Conservation (phyloP, 2,797 vertebrate species). For the Coluber constrictor region DNA sequence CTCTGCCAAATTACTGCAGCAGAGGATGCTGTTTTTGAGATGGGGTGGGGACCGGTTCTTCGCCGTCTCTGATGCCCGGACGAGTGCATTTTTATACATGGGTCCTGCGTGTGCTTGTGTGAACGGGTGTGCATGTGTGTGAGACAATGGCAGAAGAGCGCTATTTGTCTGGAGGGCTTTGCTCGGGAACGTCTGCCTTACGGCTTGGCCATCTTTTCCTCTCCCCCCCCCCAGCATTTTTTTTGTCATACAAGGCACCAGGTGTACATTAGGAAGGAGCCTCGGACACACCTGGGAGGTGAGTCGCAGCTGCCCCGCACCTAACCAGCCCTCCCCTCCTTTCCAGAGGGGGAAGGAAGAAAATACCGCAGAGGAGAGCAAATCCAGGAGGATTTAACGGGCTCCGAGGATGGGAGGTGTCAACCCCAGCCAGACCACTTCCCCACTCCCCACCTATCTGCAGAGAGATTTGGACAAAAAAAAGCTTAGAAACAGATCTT, state of each 20-base stretch:
- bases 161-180: background rate
- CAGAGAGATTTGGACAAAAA: background rate
- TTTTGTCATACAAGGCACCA: conserved; percentile 23
- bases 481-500: background rate
- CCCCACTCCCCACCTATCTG: background rate
- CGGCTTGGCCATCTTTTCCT: background rate
- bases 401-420: background rate
- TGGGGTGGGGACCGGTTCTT: background rate
- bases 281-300: conserved; percentile 44
- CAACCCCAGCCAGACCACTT: background rate
- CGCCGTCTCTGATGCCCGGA: background rate
- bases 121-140: background rate
- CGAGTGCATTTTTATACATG: background rate
- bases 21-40: background rate
- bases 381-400: background rate
- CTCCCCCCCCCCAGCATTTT: background rate
- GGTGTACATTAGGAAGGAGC: conserved; percentile 39
- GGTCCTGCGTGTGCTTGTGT: background rate
- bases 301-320: conserved; percentile 32
- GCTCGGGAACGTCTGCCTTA: background rate
- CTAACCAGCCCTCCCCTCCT: background rate
- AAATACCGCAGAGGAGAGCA: conserved; percentile 39
- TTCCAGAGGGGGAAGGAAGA: conserved; percentile 3
- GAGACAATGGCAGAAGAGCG: background rate
- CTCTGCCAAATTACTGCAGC: background rate